These are phyloP conservation scores for Dysmachus trigonus DNA, from an alignment of 2,888 invertebrate species.

Conservation along the genomic window DNA sequence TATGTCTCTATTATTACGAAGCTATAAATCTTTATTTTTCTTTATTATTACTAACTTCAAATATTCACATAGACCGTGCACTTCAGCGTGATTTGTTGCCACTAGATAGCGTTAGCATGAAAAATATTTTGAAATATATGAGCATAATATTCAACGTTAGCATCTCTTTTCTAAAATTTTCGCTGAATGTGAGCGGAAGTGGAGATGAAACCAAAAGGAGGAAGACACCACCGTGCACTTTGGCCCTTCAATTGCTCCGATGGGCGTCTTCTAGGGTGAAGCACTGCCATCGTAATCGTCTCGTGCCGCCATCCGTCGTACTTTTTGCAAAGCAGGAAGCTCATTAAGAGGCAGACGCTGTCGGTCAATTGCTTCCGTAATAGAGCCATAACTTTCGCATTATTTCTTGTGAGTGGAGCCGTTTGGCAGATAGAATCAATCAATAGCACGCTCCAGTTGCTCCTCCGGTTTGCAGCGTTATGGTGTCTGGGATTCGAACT, in stretches of 20 bases:
- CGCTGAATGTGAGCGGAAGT: background rate
- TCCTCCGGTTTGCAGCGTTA: background rate
- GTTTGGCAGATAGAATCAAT: slow-evolving; percentile 11
- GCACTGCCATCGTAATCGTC: background rate
- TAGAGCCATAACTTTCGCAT: slow-evolving; percentile 22
- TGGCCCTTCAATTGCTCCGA: background rate
- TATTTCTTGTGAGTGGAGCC: background rate
- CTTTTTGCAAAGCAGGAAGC: background rate
- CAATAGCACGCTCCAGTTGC: slow-evolving; percentile 31
- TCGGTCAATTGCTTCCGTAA: slow-evolving; percentile 1
- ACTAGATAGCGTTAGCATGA: background rate
- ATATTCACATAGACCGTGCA: no score
- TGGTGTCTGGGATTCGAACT: background rate
- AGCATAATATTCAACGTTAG: background rate
- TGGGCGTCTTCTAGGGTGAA: background rate
- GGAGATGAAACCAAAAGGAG: background rate
- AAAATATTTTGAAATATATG: background rate
- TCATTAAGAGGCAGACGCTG: background rate
- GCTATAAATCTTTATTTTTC: no score
- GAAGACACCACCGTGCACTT: background rate
- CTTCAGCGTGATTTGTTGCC: background rate
- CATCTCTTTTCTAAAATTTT: background rate
- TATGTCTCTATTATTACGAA: no score
- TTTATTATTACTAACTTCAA: no score
- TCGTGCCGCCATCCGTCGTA: background rate